Evolutionary conservation across 2,113 vertebrate genomes (phyloP), one percentile per base, ranked within the genome.

Genomic region (Tetrao urogallus): DNA sequence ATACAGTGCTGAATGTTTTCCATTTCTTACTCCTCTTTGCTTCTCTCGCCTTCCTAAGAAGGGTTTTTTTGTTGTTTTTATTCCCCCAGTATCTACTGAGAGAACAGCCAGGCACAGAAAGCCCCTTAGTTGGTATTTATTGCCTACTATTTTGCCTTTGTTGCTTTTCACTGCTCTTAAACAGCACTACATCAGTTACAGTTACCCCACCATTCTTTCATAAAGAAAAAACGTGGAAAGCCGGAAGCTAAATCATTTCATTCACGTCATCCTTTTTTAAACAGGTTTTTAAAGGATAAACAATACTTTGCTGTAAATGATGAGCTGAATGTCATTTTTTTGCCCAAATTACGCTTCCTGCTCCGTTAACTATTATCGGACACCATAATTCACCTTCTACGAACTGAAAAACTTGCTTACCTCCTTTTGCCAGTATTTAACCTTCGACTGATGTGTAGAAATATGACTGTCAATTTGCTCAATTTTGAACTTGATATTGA

Each of bases 341-440:
- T 43, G 40, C 63, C 54, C 43, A 42, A 5, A 19, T 48, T 19
- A 56, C 56, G 5, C 16, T 82, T 91, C 36, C 32, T 8, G 11
- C 12, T 15, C 8, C 5, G 4, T 25, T 24, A 36, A 32, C 10
- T 25, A 36, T 22, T 43, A 6, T 48, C 45, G 28, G 28, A n/a
- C 17, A 18, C 79, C 40, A 27, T 1, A 57, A n/a, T 27, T 85
- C 36, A 80, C 50, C 9, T 30, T 70, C 47, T 6, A 65, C 22
- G 63, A 87, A 32, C 6, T 0, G 32, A 78, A 2, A 2, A 28
- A 43, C 48, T 42, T 30, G 69, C 97, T 64, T 94, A 99, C 99
- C 99, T 99, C 99, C 96, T 98, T 99, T 56, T 99, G 98, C 99
- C 99, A 99, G 84, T 99, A 98, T 95, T 99, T 99, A 64, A 99